These are phyloP conservation scores for Piprites chloris DNA, from an alignment of 2,113 vertebrate genomes.

Conservation along the genomic window DNA sequence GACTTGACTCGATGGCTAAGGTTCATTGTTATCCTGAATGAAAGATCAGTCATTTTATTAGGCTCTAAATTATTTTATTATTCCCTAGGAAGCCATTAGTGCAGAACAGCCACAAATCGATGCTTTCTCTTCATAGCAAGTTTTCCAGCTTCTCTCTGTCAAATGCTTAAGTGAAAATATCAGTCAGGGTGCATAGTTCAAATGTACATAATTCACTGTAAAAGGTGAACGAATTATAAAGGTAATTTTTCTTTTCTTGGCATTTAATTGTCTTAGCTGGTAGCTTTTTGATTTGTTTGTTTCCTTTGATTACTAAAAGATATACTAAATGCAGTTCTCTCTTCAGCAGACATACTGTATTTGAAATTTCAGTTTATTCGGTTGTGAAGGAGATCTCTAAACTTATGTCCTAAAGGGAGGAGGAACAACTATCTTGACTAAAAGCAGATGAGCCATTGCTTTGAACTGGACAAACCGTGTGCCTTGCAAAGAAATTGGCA, in stretches of 20 bases:
- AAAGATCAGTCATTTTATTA: slow-evolving; percentile 57
- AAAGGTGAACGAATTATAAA: neutral
- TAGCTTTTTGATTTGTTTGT: neutral
- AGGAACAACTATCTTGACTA: neutral
- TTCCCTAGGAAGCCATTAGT: slow-evolving; percentile 34
- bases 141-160: slow-evolving; percentile 16
- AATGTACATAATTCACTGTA: neutral
- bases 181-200: neutral
- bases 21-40: slow-evolving; percentile 36
- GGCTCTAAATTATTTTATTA: slow-evolving; percentile 54
- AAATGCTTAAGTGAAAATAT: slow-evolving; percentile 8
- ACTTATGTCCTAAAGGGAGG: neutral
- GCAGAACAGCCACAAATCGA: slow-evolving; percentile 27
- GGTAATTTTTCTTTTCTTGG: neutral
- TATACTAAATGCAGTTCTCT: neutral
- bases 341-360: neutral
- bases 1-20: neutral
- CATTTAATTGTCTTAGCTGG: neutral
- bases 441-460: neutral
- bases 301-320: neutral
- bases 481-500: neutral
- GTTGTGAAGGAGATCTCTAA: neutral
- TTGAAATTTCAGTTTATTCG: neutral
- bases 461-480: neutral
- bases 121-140: neutral